Evolutionary conservation across 2,797 vertebrate genomes (phyloP).

Genomic region (Rhabdomys pumilio): DNA sequence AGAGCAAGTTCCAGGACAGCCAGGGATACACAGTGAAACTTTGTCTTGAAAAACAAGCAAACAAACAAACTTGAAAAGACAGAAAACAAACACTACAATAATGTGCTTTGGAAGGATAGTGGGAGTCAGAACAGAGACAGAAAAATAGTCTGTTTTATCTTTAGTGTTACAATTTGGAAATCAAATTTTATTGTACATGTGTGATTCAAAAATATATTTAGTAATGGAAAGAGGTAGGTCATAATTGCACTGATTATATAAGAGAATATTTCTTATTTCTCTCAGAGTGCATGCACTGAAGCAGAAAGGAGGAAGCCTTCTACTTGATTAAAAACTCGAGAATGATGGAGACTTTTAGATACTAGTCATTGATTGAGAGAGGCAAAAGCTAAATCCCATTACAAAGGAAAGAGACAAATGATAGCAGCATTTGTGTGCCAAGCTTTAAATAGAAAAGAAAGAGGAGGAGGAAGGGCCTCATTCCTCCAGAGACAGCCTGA

Average conservation of each 20-base stretch:
- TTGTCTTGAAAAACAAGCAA: neutral
- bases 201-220: constrained; percentile 30
- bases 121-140: neutral
- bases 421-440: neutral
- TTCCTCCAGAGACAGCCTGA: neutral
- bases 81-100: neutral
- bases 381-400: neutral
- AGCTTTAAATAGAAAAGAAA: neutral
- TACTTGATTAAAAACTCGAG: constrained; percentile 17
- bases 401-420: neutral
- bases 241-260: neutral
- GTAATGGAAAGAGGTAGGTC: constrained; percentile 33
- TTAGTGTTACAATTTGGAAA: neutral
- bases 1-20: neutral
- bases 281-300: neutral
- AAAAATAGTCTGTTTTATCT: constrained; percentile 5
- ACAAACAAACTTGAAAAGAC: neutral
- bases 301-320: neutral
- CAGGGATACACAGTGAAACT: neutral
- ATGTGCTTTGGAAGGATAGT: neutral
- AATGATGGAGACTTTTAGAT: neutral
- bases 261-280: neutral
- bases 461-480: neutral
- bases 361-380: neutral
- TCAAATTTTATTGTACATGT: neutral